Evolutionary conservation across 2,113 vertebrate species (phyloP).

Genomic region (Chloebia gouldiae): DNA sequence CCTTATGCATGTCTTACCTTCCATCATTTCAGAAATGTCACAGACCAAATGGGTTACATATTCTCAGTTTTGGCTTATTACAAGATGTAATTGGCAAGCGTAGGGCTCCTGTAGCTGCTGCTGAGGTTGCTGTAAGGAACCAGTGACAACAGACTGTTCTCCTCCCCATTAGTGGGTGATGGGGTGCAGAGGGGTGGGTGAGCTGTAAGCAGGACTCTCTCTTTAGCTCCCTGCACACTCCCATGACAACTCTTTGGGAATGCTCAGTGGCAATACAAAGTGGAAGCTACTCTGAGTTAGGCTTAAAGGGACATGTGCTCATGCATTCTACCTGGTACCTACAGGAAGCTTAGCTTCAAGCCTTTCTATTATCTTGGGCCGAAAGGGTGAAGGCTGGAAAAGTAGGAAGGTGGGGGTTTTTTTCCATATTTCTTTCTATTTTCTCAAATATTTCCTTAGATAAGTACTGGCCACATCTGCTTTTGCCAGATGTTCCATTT

Average conservation of each 20-base stretch:
- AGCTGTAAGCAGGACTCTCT: neutral
- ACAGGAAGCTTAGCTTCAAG: neutral
- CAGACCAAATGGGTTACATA: too few relatives aligned
- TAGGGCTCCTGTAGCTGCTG: neutral
- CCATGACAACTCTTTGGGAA: neutral
- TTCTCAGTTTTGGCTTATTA: neutral
- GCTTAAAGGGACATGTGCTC: neutral
- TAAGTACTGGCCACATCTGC: neutral
- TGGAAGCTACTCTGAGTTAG: neutral
- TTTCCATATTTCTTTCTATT: fast-evolving
- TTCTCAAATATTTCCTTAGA: neutral
- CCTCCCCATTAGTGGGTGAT: neutral
- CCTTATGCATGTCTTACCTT: neutral
- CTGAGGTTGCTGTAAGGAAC: neutral
- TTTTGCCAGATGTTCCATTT: neutral
- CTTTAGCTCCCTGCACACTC: neutral
- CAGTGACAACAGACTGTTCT: neutral
- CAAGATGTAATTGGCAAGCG: fast-evolving
- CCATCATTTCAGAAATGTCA: neutral
- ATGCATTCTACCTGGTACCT: neutral
- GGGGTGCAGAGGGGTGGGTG: neutral
- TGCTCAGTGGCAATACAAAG: fast-evolving
- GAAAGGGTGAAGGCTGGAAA: neutral
- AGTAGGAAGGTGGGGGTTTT: neutral
- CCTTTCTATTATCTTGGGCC: neutral